phyloP scores from a whole-genome alignment of 2,797 vertebrate genomes.

The Scarus forsteni region DNA sequence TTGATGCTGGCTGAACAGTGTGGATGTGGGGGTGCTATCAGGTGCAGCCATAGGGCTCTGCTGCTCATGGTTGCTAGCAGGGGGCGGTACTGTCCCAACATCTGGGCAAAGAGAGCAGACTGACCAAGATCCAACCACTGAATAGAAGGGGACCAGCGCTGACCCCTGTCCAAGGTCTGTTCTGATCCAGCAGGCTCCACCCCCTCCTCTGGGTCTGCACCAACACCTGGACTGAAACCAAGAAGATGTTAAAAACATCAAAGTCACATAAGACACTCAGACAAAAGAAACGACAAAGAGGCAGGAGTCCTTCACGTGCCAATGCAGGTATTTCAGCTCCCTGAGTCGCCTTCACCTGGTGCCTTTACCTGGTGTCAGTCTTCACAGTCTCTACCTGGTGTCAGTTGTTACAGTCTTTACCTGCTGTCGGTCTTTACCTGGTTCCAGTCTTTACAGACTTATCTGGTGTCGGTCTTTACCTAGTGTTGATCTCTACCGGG shows the following conservation, averaged over 20 bases:
- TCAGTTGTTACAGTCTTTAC: too few relatives aligned
- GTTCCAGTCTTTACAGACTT: too few relatives aligned
- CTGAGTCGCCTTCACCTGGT: too few relatives aligned
- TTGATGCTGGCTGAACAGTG: conserved; percentile 63
- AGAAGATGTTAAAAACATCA: too few relatives aligned
- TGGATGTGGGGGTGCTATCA: conserved; percentile 54
- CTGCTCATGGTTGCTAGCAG: conserved; percentile 72
- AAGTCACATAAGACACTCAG: neutral
- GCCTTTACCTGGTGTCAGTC: neutral
- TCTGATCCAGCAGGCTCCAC: neutral
- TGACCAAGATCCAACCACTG: conserved; percentile 69
- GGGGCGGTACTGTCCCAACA: conserved; percentile 70
- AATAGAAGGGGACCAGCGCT: conserved; percentile 50
- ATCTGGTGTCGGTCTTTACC: neutral
- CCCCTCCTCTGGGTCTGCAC: conserved; percentile 7
- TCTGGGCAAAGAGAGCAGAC: conserved; percentile 52
- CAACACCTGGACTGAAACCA: neutral
- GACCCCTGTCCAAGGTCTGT: neutral
- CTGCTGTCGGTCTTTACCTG: neutral
- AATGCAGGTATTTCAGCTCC: too few relatives aligned
- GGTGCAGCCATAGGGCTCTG: conserved; percentile 55
- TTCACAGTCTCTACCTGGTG: too few relatives aligned
- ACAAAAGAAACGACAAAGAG: too few relatives aligned
- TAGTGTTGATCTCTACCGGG: too few relatives aligned
- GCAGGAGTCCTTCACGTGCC: too few relatives aligned